Evolutionary conservation across 2,113 vertebrate species (phyloP).

Genomic region (Sinocyclocheilus rhinocerous): DNA sequence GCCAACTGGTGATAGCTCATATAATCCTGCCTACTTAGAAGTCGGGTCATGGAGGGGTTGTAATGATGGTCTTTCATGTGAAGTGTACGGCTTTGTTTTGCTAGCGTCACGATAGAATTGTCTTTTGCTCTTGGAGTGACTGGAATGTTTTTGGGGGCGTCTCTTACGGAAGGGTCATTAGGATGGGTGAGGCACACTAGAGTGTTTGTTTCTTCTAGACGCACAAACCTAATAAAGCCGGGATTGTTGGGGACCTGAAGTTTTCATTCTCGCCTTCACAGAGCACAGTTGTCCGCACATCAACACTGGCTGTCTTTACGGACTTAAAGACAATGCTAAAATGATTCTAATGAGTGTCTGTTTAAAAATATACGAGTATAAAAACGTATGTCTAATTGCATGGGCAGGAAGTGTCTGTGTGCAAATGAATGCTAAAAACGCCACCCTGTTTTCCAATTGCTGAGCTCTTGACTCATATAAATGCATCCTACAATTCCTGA

Average conservation of each 20-base stretch:
- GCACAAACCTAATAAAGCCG: background rate
- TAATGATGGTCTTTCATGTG: constrained; percentile 49
- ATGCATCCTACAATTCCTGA: constrained; percentile 43
- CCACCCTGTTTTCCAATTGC: constrained; percentile 42
- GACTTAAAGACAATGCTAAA: constrained; percentile 8
- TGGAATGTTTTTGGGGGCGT: constrained; percentile 41
- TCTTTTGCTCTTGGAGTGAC: constrained; percentile 41
- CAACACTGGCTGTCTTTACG: constrained; percentile 12
- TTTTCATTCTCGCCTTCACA: background rate
- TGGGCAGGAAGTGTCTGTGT: constrained; percentile 31
- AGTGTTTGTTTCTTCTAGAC: constrained; percentile 34
- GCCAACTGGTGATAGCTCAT: constrained; percentile 40
- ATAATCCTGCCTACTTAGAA: constrained; percentile 54
- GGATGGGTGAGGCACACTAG: constrained; percentile 48
- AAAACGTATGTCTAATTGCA: background rate
- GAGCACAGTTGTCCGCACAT: background rate
- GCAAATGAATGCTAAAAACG: constrained; percentile 48
- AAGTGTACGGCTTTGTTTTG: constrained; percentile 47
- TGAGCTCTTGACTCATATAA: constrained; percentile 43
- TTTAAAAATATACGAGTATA: background rate
- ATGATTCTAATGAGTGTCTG: background rate
- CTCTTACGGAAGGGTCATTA: constrained; percentile 48
- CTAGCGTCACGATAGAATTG: constrained; percentile 45
- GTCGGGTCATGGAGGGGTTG: constrained; percentile 44
- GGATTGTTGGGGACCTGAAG: constrained; percentile 39